Conservation (phyloP, 2,113 vertebrate species). For the Uropsilus gracilis region DNA sequence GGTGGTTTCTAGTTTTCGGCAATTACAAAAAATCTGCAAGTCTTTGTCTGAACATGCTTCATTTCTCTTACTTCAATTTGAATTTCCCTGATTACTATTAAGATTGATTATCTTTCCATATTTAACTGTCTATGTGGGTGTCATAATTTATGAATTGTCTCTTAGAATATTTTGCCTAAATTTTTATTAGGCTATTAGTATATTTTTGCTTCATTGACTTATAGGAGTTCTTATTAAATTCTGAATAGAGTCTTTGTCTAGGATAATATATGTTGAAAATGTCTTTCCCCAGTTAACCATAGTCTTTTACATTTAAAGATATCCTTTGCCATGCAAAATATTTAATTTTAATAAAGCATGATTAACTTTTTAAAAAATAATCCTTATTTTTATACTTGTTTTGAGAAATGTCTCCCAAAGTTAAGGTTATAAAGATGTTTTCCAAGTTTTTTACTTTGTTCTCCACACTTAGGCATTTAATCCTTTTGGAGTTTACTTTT, state of each 20-base stretch:
- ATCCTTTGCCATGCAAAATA: background rate
- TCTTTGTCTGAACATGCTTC: background rate
- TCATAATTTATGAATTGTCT: background rate
- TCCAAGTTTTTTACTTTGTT: background rate
- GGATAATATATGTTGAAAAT: background rate
- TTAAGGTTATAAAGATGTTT: background rate
- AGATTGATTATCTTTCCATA: background rate
- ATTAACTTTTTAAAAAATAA: background rate
- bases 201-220: background rate
- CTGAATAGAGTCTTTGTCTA: background rate
- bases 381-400: slow-evolving; percentile 15
- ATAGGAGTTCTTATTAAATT: background rate
- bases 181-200: background rate
- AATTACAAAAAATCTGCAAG: slow-evolving; percentile 31
- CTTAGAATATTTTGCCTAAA: background rate
- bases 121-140: background rate
- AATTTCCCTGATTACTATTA: background rate
- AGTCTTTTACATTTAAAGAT: background rate
- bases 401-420: background rate
- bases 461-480: background rate
- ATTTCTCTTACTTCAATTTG: slow-evolving; percentile 38
- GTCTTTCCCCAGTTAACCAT: background rate
- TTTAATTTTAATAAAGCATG: slow-evolving; percentile 33
- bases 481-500: background rate
- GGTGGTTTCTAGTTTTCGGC: background rate